Evolutionary conservation across 2,888 invertebrate genomes (phyloP).

Genomic region (Dendrolimus pini): DNA sequence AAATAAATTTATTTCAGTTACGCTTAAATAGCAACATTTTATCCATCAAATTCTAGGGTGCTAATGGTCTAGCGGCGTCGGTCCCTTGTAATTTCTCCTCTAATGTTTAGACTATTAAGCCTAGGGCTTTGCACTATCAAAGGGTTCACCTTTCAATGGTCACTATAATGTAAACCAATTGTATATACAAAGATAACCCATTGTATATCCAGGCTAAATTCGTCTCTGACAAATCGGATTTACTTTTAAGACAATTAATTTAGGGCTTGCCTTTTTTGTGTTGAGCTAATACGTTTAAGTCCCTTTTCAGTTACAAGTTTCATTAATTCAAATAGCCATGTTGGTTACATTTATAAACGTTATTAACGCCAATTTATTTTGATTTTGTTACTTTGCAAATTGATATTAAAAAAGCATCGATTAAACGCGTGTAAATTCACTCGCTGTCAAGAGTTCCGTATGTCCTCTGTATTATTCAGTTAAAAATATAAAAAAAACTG

Average conservation of each 20-base stretch:
- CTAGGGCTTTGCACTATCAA: constrained; percentile 27
- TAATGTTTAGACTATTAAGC: constrained; percentile 49
- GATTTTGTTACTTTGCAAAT: too few species aligned
- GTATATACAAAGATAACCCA: constrained; percentile 1
- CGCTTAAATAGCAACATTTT: not conserved
- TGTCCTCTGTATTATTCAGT: too few species aligned
- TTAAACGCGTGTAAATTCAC: too few species aligned
- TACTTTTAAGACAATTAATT: not conserved
- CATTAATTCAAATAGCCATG: not conserved
- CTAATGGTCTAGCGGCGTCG: constrained; percentile 43
- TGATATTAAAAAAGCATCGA: too few species aligned
- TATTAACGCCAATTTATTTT: too few species aligned
- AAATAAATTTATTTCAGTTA: too few species aligned
- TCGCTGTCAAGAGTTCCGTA: too few species aligned
- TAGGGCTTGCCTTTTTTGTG: not conserved
- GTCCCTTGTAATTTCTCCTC: constrained; percentile 50
- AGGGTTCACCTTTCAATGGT: constrained; percentile 33
- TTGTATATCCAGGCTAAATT: constrained; percentile 9
- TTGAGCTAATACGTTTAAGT: not conserved
- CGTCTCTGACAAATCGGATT: not conserved
- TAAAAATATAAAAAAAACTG: too few species aligned
- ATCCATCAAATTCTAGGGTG: constrained; percentile 9
- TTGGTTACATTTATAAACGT: not conserved
- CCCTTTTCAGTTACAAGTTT: not conserved
- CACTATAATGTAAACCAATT: constrained; percentile 16